Evolutionary conservation across 2,113 vertebrate species (phyloP).

Genomic region (Pedetes capensis): DNA sequence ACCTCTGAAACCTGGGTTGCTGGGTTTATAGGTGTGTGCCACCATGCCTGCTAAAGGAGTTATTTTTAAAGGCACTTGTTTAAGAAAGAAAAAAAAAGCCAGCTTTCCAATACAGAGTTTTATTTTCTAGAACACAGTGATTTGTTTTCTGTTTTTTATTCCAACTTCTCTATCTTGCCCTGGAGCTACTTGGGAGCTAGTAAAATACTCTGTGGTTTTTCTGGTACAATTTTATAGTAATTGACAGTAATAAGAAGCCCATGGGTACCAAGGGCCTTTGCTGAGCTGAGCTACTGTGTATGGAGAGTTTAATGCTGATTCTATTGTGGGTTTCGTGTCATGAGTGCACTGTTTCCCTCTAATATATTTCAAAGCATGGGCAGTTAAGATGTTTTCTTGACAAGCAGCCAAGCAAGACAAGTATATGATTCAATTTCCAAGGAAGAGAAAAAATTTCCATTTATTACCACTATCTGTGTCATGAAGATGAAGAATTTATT

Average conservation of each 20-base stretch:
- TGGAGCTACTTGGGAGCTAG: background rate
- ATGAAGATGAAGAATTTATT: constrained; percentile 36
- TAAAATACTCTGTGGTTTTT: background rate
- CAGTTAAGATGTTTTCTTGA: constrained; percentile 41
- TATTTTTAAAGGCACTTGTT: constrained; percentile 18
- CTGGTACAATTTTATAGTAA: background rate
- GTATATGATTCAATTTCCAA: background rate
- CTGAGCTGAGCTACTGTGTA: background rate
- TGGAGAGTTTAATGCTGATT: background rate
- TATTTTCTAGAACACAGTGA: background rate
- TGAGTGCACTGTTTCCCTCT: background rate
- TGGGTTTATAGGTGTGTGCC: too few relatives aligned
- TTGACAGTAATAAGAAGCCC: background rate
- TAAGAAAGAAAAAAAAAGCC: background rate
- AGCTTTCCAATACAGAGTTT: background rate
- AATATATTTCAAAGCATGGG: background rate
- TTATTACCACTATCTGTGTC: constrained; percentile 53
- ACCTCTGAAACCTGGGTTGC: too few relatives aligned
- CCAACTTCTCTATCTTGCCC: background rate
- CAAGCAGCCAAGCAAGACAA: constrained; percentile 3
- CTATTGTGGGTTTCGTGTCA: background rate
- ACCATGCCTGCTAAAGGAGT: too few relatives aligned
- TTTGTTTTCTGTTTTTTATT: constrained; percentile 38
- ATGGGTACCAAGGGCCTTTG: background rate
- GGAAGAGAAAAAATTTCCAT: background rate